Evolutionary conservation across 2,797 vertebrate genomes (phyloP).

Genomic region (Macrochelys suwanniensis): DNA sequence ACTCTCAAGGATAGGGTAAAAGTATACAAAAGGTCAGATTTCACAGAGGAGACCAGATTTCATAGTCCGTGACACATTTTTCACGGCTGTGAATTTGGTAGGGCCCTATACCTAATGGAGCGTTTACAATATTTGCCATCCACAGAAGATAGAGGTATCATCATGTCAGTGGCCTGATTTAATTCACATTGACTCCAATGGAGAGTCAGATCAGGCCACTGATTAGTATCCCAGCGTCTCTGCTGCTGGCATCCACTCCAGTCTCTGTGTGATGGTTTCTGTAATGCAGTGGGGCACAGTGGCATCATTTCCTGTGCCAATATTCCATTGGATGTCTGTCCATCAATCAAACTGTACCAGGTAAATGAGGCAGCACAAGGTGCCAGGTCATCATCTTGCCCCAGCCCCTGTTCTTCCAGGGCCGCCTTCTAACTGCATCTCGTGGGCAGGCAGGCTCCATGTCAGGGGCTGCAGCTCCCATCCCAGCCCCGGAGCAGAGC

Average conservation of each 20-base stretch:
- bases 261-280: background rate
- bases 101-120: too few relatives aligned
- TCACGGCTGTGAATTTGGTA: too few relatives aligned
- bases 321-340: background rate
- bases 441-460: too few relatives aligned
- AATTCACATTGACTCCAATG: background rate
- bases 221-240: background rate
- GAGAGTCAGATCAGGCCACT: background rate
- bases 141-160: background rate
- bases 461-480: too few relatives aligned
- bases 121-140: accelerated
- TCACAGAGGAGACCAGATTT: too few relatives aligned
- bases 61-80: too few relatives aligned
- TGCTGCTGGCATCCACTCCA: background rate
- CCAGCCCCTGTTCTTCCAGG: too few relatives aligned
- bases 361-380: background rate
- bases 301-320: background rate
- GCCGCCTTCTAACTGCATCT: too few relatives aligned
- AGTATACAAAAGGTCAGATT: too few relatives aligned
- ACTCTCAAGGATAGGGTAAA: too few relatives aligned
- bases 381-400: too few relatives aligned
- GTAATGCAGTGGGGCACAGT: background rate
- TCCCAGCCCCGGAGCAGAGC: too few relatives aligned
- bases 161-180: accelerated
- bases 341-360: background rate